Evolutionary conservation across 2,888 invertebrate species (phyloP).

Genomic region (Watsonalla binaria): DNA sequence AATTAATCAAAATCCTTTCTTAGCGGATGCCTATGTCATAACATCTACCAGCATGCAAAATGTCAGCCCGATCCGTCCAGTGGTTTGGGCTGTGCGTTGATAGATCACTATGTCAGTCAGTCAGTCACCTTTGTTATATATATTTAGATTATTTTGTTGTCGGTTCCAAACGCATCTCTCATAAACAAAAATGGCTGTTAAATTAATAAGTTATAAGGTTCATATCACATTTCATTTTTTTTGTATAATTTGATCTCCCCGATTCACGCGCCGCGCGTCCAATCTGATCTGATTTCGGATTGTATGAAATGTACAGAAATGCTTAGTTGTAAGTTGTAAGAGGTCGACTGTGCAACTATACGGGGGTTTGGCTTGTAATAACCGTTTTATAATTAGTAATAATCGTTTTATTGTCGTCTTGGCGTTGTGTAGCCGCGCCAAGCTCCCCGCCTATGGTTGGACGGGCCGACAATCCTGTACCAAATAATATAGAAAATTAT

Average conservation of each 20-base stretch:
- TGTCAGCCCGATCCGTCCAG: too few relatives aligned
- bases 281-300: slow-evolving; percentile 30
- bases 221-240: neutral
- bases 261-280: slow-evolving; percentile 16
- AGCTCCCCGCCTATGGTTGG: slow-evolving; percentile 56
- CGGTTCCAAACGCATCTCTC: slow-evolving; percentile 6
- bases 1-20: too few relatives aligned
- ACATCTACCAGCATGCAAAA: too few relatives aligned
- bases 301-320: slow-evolving; percentile 38
- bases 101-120: too few relatives aligned
- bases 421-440: slow-evolving; percentile 5
- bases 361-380: slow-evolving; percentile 27
- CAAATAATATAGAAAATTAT: slow-evolving; percentile 71
- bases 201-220: slow-evolving; percentile 10
- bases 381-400: slow-evolving; percentile 5
- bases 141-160: too few relatives aligned
- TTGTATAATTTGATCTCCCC: slow-evolving; percentile 20
- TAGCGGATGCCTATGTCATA: too few relatives aligned
- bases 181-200: slow-evolving; percentile 29
- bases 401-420: slow-evolving; percentile 3
- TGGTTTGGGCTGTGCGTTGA: too few relatives aligned
- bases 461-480: slow-evolving; percentile 58
- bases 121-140: too few relatives aligned
- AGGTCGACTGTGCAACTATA: slow-evolving; percentile 59
- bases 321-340: neutral